phyloP scores from a whole-genome alignment of 2,888 invertebrate genomes.

The Nephrocerus scutellatus region DNA sequence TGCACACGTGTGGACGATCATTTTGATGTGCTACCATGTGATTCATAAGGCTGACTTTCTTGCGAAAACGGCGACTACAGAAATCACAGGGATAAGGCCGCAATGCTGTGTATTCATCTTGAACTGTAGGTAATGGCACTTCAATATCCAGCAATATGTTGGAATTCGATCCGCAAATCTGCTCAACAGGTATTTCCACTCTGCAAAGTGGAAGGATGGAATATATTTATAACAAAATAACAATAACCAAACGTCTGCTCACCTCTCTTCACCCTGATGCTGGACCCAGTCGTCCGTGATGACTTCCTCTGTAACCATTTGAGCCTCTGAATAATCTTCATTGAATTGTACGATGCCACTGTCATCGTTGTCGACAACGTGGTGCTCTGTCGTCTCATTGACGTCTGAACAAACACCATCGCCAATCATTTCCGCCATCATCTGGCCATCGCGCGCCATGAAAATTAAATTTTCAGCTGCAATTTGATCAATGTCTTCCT shows the following conservation, averaged over 20 bases:
- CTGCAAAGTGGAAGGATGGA: slow-evolving; percentile 41
- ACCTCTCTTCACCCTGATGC: slow-evolving; percentile 66
- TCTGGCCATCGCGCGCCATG: slow-evolving; percentile 53
- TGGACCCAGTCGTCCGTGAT: slow-evolving; percentile 76
- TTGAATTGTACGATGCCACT: slow-evolving; percentile 24
- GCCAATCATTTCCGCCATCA: slow-evolving; percentile 37
- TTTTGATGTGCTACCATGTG: slow-evolving; percentile 84
- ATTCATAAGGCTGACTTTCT: slow-evolving; percentile 76
- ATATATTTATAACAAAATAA: background rate
- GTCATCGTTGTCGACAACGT: slow-evolving; percentile 21
- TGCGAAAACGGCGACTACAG: slow-evolving; percentile 74
- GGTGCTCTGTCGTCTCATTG: slow-evolving; percentile 11
- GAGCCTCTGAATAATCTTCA: slow-evolving; percentile 44
- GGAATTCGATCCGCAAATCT: slow-evolving; percentile 47
- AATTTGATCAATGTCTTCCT: slow-evolving; percentile 51
- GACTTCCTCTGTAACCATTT: slow-evolving; percentile 72
- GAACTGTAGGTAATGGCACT: slow-evolving; percentile 73
- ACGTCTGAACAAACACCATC: slow-evolving; percentile 23
- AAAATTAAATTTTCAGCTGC: slow-evolving; percentile 59
- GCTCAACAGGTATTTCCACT: slow-evolving; percentile 62
- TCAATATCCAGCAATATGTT: slow-evolving; percentile 54
- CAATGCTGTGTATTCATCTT: slow-evolving; percentile 60
- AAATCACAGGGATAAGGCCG: slow-evolving; percentile 82
- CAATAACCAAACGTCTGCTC: slow-evolving; percentile 18
- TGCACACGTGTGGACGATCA: slow-evolving; percentile 74